Base-by-base conservation (phyloP, 1,140 invertebrate genomes). In the Drosophila equinoxialis region DNA sequence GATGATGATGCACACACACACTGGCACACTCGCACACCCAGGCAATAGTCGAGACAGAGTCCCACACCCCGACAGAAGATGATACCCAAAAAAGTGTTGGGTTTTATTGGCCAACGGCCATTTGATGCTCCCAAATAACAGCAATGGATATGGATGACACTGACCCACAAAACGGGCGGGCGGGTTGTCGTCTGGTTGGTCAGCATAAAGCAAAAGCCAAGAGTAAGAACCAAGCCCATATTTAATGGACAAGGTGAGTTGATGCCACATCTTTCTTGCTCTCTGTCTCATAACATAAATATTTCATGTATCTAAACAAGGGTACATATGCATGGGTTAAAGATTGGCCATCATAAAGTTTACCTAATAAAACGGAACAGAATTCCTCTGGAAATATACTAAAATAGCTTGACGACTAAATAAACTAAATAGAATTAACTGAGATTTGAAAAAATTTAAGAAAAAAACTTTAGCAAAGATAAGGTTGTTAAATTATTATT, bases 1-100 rank as follows among this genome's bases (percentile, higher is more conserved):
- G 82, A 86, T 81, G 73, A 79, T 79, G 82, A 86, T 78, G 81
- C 71, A 77, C 71, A 74, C 20, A 20, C 54, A 73, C 77, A 71
- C 73, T 63, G 33, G 33, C 59, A 54, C 30, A 5, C n/a, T 33
- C 51, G 51, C 23, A 48, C 26, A 30, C 41, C 48, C 33, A 37
- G 41, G 42, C 61, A 30, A 8, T 35, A 41, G 68, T 39, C 41
- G 70, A 45, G 60, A 64, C 62, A 37, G 30, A 30, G 37, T 33
- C 73, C 73, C 74, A 77, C 74, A 66, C 75, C 74, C 74, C 35
- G 13, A 48, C 20, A 30, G 10, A 14, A 23, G 20, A 33, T 48
- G 30, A 37, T 33, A 65, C 35, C 45, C 45, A 23, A 23, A 42
- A 30, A 63, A 72, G 76, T 77, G 74, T 77, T 71, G 68, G 74